phyloP scores from a whole-genome alignment of 2,113 vertebrate genomes.

The Xiphophorus maculatus region DNA sequence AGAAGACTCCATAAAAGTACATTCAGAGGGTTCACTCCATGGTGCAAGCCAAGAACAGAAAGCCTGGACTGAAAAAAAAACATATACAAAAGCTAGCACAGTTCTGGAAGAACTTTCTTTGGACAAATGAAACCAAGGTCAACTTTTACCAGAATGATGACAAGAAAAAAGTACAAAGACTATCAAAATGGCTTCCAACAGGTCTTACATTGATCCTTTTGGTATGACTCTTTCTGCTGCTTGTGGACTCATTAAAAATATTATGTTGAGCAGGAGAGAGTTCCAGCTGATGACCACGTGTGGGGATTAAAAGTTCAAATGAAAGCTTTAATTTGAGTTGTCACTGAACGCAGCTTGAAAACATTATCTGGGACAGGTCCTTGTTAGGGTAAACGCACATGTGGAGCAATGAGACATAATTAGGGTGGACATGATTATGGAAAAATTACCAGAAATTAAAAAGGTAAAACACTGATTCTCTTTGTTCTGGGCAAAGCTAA shows the following conservation, averaged over 20 bases:
- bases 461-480: not conserved
- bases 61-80: too few species aligned
- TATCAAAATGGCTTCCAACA: too few species aligned
- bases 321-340: not conserved
- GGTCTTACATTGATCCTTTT: not conserved
- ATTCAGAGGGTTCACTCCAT: too few species aligned
- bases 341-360: not conserved
- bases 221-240: not conserved
- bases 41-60: too few species aligned
- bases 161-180: too few species aligned
- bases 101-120: too few species aligned
- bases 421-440: not conserved
- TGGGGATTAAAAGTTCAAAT: not conserved
- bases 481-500: not conserved
- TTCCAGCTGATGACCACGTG: not conserved
- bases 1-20: too few species aligned
- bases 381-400: not conserved
- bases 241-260: not conserved
- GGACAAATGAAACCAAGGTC: too few species aligned
- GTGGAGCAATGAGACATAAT: not conserved
- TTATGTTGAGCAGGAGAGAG: not conserved
- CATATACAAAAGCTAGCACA: too few species aligned
- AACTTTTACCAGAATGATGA: too few species aligned
- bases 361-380: not conserved
- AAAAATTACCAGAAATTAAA: not conserved